phyloP scores from a whole-genome alignment of 2,113 vertebrate species.

The Tringa solitaria region DNA sequence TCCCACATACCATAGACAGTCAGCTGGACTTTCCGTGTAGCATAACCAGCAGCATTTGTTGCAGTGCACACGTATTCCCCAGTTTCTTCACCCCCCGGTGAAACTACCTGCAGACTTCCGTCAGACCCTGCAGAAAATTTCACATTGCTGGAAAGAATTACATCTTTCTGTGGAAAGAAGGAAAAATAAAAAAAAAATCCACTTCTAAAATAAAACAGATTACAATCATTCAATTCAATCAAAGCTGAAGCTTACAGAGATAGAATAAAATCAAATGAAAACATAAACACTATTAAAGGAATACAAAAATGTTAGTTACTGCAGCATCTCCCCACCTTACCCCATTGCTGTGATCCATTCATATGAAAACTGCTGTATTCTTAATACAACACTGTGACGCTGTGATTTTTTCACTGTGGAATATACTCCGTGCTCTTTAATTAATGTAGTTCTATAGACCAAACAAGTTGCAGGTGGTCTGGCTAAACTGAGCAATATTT shows the following conservation, averaged over 20 bases:
- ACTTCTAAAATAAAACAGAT: background rate
- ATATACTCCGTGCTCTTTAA: background rate
- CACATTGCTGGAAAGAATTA: slow-evolving; percentile 73
- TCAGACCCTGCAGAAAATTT: slow-evolving; percentile 82
- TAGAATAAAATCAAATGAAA: background rate
- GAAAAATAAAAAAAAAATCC: background rate
- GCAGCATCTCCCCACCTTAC: background rate
- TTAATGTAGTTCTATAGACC: background rate
- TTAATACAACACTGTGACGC: background rate
- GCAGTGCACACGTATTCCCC: slow-evolving; percentile 94
- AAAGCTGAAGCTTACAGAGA: background rate
- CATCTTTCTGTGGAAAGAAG: slow-evolving; percentile 76
- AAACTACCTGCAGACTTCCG: slow-evolving; percentile 83
- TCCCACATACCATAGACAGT: slow-evolving; percentile 88
- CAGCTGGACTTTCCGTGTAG: slow-evolving; percentile 90
- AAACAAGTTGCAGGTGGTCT: background rate
- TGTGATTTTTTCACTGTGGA: background rate
- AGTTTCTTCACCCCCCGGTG: slow-evolving; percentile 84
- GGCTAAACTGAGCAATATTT: background rate
- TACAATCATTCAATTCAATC: background rate
- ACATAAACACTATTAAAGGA: background rate
- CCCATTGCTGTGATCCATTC: background rate
- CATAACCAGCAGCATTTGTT: slow-evolving; percentile 87
- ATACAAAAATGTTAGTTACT: background rate
- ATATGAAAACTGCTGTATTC: background rate